Conservation (phyloP, 2,113 vertebrate genomes). For the Microcebus griseorufus region DNA sequence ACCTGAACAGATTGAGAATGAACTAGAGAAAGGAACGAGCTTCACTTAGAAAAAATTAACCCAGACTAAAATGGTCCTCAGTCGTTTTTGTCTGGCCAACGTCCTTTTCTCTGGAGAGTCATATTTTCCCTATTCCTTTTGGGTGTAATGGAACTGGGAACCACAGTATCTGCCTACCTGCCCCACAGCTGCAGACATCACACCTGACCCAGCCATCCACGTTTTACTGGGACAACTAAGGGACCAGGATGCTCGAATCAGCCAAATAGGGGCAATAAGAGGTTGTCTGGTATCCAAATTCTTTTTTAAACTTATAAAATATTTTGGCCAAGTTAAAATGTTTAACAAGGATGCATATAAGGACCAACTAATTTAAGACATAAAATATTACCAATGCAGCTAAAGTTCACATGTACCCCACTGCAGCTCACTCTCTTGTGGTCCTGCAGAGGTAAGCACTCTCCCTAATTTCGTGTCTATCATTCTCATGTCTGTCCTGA, state of each 20-base stretch:
- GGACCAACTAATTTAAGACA: not conserved
- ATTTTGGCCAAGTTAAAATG: not conserved
- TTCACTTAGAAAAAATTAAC: not conserved
- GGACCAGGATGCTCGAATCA: not conserved
- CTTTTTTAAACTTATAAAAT: not conserved
- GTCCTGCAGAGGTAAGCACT: not conserved
- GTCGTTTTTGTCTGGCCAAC: not conserved
- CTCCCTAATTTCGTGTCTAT: not conserved
- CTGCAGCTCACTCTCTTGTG: not conserved
- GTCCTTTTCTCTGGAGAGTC: not conserved
- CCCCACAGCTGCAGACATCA: not conserved
- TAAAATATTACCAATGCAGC: not conserved
- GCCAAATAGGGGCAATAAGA: not conserved
- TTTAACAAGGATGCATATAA: not conserved
- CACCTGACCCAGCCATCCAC: not conserved
- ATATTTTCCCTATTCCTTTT: not conserved
- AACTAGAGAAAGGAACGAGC: not conserved
- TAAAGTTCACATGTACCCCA: not conserved
- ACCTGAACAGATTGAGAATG: not conserved
- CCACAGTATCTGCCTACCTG: not conserved
- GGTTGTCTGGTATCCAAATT: not conserved
- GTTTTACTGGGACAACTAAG: not conserved
- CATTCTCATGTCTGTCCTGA: not conserved
- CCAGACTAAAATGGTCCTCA: not conserved
- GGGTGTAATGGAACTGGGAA: not conserved